Base-by-base conservation (phyloP, 2,113 vertebrate species). In the Oenanthe oenanthe region DNA sequence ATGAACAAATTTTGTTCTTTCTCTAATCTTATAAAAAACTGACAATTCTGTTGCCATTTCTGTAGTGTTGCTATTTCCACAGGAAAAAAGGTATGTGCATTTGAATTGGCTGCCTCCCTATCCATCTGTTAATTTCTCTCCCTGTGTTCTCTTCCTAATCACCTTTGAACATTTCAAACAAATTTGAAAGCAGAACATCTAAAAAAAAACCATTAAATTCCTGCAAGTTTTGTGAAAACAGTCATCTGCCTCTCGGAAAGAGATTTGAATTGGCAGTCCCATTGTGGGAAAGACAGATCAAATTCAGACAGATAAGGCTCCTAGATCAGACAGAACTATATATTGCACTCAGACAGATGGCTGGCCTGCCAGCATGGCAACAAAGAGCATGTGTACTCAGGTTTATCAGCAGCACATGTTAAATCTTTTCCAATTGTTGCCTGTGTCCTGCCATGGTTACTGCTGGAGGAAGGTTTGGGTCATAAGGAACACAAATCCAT, bases 271-370 rank as follows among this genome's bases (percentile, higher is more conserved):
- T 90, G 92, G 50, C 79, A 79, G 58, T 88, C 53, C 48, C 26
- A 7, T 62, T 88, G 78, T 51, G 66, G 60, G 63, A 76, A 89
- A 95, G 71, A 29, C 32, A 89, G 68, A 87, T 92, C 74, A 92
- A 82, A 93, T 81, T 92, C 61, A 92, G 66, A 56, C 61, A 94
- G 74, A 88, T 82, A 90, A 62, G 66, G 73, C 78, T 93, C 53
- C 47, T 67, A 85, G 91, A 88, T 95, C 82, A 93, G 85, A 81
- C 53, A 93, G 88, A 85, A 93, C 74, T 93, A 93, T 82, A 76
- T 85, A 85, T 90, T 88, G 53, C 74, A 67, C 62, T 92, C 88
- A 75, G 74, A 42, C 88, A 95, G 95, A 89, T 93, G 91, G 82
- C 82, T 85, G 57, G 53, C 85, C 71, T 95, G 67, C 65, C 86